A percentile compares a stretch with the other conserved stretches of the same genome.
phyloP scores from a whole-genome alignment of 2,113 vertebrate species.

The Catharus minimus region DNA sequence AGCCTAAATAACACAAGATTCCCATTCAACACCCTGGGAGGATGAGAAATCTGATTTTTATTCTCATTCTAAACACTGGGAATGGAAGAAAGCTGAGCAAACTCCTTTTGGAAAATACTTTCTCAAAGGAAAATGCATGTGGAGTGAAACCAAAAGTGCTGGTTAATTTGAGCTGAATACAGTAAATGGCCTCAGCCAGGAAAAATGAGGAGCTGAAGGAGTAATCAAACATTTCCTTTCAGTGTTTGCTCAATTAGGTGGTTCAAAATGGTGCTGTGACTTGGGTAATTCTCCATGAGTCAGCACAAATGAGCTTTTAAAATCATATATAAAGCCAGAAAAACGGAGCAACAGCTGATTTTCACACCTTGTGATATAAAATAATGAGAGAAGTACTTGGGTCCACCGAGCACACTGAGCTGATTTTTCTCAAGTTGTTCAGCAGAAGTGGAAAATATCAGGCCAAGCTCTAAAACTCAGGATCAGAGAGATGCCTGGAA shows the following conservation, averaged over 20 bases:
- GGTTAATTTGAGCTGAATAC: slow-evolving; percentile 7
- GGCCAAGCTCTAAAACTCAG: background rate
- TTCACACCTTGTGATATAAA: background rate
- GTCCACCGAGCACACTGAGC: accelerated
- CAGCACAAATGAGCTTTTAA: background rate
- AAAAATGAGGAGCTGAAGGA: slow-evolving; percentile 36
- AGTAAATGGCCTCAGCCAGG: slow-evolving; percentile 26
- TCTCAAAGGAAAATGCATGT: background rate
- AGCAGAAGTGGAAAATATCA: background rate
- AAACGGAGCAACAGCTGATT: background rate
- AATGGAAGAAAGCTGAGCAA: slow-evolving; percentile 28
- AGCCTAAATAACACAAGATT: background rate
- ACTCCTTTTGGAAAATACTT: slow-evolving; percentile 15
- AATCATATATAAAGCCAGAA: background rate
- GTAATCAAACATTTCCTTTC: slow-evolving; percentile 33
- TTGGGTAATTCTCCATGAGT: background rate
- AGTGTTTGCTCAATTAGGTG: slow-evolving; percentile 18
- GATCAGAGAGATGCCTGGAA: background rate
- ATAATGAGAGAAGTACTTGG: background rate
- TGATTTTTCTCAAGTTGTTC: background rate
- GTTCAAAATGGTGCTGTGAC: background rate
- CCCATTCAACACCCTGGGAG: background rate
- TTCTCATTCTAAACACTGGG: background rate
- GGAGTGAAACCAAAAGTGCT: slow-evolving; percentile 7
- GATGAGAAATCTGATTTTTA: slow-evolving; percentile 4